phyloP scores from a whole-genome alignment of 2,113 vertebrate species.

The Zapus hudsonius region DNA sequence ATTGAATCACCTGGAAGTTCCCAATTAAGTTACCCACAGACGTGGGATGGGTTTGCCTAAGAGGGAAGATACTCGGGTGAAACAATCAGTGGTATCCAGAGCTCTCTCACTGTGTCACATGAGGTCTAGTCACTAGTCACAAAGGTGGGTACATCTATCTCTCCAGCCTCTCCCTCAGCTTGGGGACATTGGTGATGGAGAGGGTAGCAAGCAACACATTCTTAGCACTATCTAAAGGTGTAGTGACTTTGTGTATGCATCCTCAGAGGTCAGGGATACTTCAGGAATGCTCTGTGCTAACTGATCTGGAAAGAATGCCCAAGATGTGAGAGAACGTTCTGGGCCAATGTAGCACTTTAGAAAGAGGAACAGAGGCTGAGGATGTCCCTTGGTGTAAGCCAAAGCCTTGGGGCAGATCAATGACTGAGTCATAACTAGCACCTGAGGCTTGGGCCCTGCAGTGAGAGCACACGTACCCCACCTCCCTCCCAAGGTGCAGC shows the following conservation, averaged over 20 bases:
- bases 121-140: not conserved
- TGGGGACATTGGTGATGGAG: not conserved
- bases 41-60: no score
- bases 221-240: not conserved
- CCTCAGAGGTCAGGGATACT: not conserved
- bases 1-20: not conserved
- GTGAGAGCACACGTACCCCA: no score
- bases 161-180: not conserved
- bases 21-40: not conserved
- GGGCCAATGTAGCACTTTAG: no score
- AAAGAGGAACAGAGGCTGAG: not conserved
- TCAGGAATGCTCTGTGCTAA: not conserved
- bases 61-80: not conserved
- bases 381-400: not conserved
- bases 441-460: accelerated
- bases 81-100: not conserved
- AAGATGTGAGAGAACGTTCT: not conserved
- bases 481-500: not conserved
- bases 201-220: no score
- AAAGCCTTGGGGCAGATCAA: not conserved
- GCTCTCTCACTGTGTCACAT: not conserved
- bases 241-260: not conserved
- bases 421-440: not conserved
- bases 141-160: not conserved
- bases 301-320: not conserved